phyloP scores from a whole-genome alignment of 1,140 invertebrate genomes.

The Wiebesia pumilae region DNA sequence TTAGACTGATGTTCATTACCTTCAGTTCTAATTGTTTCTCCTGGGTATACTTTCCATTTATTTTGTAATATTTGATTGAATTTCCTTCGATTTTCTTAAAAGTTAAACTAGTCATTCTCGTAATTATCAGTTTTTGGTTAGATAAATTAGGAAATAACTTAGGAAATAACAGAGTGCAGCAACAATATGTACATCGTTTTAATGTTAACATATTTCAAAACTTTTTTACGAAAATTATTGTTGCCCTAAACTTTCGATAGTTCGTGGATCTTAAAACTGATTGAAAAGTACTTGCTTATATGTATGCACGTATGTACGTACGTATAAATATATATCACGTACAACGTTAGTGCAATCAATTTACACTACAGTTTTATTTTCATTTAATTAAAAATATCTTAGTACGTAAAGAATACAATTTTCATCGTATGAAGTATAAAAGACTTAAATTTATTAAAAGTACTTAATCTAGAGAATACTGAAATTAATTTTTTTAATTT shows the following conservation, averaged over 20 bases:
- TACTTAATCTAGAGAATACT: no score
- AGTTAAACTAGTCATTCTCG: background rate
- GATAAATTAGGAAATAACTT: background rate
- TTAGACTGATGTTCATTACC: background rate
- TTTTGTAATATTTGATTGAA: background rate
- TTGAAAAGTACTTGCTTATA: background rate
- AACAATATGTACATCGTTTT: background rate
- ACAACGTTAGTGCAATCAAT: background rate
- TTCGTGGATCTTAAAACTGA: background rate
- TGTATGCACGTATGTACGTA: background rate
- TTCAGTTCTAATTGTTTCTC: background rate
- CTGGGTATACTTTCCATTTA: background rate
- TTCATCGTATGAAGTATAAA: no score
- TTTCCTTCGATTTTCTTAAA: background rate
- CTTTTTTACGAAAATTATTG: background rate
- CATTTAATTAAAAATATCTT: background rate
- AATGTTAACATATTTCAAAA: background rate
- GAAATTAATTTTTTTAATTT: background rate
- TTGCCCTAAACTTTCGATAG: background rate
- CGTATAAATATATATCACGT: no score
- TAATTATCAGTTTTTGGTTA: background rate
- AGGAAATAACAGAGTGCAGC: background rate
- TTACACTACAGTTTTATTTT: background rate
- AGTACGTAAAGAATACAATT: no score
- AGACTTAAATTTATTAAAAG: no score